These are phyloP conservation scores for Salvelinus sp. DNA, from an alignment of 2,113 vertebrate species.

Conservation along the genomic window DNA sequence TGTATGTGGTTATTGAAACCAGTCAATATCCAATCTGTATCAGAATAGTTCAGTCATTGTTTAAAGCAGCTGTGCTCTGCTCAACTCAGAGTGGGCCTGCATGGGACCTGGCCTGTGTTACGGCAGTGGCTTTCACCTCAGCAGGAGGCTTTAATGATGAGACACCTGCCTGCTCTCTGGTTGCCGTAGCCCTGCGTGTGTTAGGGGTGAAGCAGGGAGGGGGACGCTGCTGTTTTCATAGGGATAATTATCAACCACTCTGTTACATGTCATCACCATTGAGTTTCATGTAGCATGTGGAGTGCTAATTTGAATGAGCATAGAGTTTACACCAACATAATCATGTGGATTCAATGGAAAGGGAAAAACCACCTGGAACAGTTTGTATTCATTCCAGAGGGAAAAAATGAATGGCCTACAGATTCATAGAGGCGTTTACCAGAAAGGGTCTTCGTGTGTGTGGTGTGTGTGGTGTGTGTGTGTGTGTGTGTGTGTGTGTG, in stretches of 20 bases:
- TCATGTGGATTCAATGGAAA: not conserved
- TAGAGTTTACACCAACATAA: constrained; percentile 2
- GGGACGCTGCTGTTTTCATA: not conserved
- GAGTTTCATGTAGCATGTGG: constrained; percentile 7
- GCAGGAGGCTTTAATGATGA: not conserved
- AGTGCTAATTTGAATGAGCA: constrained; percentile 1
- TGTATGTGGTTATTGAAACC: not conserved
- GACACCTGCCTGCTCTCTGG: constrained; percentile 14
- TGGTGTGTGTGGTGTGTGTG: constrained; percentile 48
- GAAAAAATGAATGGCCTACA: not conserved
- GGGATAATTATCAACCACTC: constrained; percentile 8
- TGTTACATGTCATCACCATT: constrained; percentile 14
- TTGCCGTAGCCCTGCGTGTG: not conserved
- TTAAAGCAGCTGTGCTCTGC: not conserved
- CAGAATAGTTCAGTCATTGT: not conserved
- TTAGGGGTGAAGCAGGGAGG: not conserved
- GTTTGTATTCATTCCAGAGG: not conserved
- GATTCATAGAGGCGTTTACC: not conserved
- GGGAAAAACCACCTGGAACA: constrained; percentile 1
- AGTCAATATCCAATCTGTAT: not conserved
- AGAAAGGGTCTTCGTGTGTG: not conserved
- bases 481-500: not conserved
- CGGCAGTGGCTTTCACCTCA: not conserved
- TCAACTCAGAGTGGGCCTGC: not conserved
- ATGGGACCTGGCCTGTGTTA: not conserved